Evolutionary conservation across 2,888 invertebrate species (phyloP), one percentile per base, ranked within the genome.

Genomic region (Nemurella pictetii): DNA sequence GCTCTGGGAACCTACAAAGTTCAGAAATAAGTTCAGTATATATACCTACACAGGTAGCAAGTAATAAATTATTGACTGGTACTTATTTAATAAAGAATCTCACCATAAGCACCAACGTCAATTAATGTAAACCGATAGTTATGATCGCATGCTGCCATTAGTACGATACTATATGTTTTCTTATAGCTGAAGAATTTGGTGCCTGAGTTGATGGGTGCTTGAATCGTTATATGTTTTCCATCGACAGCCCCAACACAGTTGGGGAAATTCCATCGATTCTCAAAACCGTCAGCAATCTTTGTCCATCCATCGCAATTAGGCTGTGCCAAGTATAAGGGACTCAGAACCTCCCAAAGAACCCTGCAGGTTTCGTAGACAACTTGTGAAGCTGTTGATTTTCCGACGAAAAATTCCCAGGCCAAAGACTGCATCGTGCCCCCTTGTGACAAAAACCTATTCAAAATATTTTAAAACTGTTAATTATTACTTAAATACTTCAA

Each of bases 161-260:
- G 74, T 35, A 83, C 89, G 75, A 89, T 88, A 86, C 89, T 89
- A 85, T 88, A 88, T 85, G 85, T 86, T 0, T 77, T 85, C 88
- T 90, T 90, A 86, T 90, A 90, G 84, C 89, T 89, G 82, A 85
- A 88, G 86, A 88, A 87, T 84, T 88, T 88, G 28, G 87, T 87
- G 86, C 88, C 88, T 83, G 86, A 87, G 83, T 88, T 86, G 25
- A 86, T 80, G 32, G 89, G 89, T 82, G 87, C 85, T 87, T 89
- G 87, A 35, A 89, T 85, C 29, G 87, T 28, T 75, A 89, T 86
- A 86, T 89, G 89, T 86, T 90, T 89, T 12, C 89, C 89, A 84
- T 89, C 89, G 36, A 89, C 87, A 4, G 89, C 88, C 36, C 88
- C 89, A 36, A 88, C 77, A 83, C 87, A 88, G 84, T 88, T 87